These are phyloP conservation scores for Anguilla marmorata DNA, from an alignment of 2,797 vertebrate genomes.

Conservation along the genomic window DNA sequence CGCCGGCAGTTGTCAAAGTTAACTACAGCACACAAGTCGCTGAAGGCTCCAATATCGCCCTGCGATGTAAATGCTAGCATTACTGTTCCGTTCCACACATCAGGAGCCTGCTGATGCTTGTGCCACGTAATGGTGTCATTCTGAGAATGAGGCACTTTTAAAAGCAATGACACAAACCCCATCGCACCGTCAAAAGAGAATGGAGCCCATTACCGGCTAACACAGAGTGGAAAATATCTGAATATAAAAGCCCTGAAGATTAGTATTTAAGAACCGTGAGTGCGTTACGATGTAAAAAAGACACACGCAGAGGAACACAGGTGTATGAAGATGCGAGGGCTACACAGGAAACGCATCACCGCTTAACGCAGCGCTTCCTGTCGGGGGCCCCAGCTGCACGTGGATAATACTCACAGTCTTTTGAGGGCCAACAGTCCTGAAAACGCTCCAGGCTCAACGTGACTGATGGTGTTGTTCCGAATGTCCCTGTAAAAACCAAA, in stretches of 20 bases:
- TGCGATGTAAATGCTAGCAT: neutral
- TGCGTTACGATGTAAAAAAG: neutral
- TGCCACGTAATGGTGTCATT: neutral
- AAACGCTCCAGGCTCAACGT: conserved; percentile 91
- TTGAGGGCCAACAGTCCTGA: conserved; percentile 87
- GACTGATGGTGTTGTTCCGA: conserved; percentile 91
- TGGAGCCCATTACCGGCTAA: neutral
- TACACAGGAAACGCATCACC: neutral
- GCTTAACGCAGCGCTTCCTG: neutral
- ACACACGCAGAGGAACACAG: neutral
- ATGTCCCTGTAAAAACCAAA: conserved; percentile 79
- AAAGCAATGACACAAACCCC: neutral
- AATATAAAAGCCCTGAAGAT: neutral
- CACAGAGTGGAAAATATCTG: neutral
- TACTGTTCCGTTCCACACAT: neutral
- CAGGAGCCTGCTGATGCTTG: neutral
- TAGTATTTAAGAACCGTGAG: neutral
- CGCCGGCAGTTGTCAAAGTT: neutral
- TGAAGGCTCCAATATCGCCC: neutral
- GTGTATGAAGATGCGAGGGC: neutral
- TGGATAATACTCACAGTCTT: conserved; percentile 84
- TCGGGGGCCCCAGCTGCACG: neutral
- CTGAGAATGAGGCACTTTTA: neutral
- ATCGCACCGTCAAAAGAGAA: neutral
- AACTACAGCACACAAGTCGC: neutral